Conservation (phyloP, 2,113 vertebrate species). For the Vulpes lagopus region DNA sequence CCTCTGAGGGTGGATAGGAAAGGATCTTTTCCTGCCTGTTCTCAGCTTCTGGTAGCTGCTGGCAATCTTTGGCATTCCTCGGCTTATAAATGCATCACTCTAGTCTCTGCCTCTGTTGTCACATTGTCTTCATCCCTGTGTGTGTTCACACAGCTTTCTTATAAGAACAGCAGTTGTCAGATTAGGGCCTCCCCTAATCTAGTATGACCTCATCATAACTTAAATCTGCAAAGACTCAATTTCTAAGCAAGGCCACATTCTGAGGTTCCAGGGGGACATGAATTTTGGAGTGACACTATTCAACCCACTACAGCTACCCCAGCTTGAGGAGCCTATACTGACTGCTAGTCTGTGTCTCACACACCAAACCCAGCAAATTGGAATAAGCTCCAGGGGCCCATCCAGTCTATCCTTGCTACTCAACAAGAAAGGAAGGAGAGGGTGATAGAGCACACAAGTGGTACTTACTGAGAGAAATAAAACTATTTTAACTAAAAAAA, state of each 20-base stretch:
- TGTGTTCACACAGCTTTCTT: neutral
- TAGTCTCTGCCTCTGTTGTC: neutral
- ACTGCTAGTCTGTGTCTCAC: neutral
- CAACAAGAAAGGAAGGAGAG: slow-evolving; percentile 30
- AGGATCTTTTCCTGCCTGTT: neutral
- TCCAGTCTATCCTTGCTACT: neutral
- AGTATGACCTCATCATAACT: neutral
- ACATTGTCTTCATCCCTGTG: neutral
- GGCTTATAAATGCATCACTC: neutral
- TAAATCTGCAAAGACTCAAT: neutral
- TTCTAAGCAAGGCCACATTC: neutral
- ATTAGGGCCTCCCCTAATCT: neutral
- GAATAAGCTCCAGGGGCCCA: neutral
- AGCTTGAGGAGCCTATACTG: neutral
- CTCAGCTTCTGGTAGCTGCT: neutral
- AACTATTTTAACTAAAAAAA: neutral
- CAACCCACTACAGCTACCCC: neutral
- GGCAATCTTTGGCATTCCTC: neutral
- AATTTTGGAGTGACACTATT: neutral
- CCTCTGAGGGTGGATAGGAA: neutral
- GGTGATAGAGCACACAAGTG: neutral
- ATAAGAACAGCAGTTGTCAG: neutral
- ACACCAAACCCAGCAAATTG: neutral
- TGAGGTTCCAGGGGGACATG: neutral
- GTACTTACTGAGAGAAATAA: neutral